Conservation (phyloP, 2,888 invertebrate genomes). For the Flexamia atlantica region DNA sequence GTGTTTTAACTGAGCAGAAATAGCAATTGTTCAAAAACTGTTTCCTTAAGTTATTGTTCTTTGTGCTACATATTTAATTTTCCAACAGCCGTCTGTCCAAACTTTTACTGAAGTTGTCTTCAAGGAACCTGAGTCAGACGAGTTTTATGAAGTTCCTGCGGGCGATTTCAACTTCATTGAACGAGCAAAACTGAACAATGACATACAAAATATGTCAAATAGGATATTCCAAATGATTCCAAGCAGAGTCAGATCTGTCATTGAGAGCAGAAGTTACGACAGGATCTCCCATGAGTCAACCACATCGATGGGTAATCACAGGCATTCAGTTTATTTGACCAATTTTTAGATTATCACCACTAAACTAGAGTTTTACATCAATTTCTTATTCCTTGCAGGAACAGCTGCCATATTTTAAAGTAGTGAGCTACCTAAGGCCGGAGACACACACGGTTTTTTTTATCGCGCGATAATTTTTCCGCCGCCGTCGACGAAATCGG, state of each 20-base stretch:
- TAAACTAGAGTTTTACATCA: too few relatives aligned
- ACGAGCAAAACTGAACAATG: neutral
- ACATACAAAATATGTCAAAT: neutral
- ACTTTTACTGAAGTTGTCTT: constrained; percentile 35
- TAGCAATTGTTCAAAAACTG: too few relatives aligned
- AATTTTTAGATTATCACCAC: too few relatives aligned
- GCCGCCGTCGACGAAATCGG: too few relatives aligned
- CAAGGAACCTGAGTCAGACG: constrained; percentile 26
- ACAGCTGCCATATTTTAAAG: too few relatives aligned
- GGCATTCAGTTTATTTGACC: too few relatives aligned
- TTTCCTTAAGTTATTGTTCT: too few relatives aligned
- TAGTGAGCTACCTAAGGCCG: too few relatives aligned
- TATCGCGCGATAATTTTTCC: too few relatives aligned
- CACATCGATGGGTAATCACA: constrained; percentile 11
- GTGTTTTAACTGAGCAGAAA: too few relatives aligned
- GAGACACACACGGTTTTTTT: too few relatives aligned
- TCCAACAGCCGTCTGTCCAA: constrained; percentile 27
- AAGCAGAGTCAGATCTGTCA: constrained; percentile 8
- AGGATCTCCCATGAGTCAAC: constrained; percentile 16
- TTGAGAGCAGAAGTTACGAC: constrained; percentile 45
- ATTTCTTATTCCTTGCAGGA: too few relatives aligned
- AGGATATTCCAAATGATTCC: constrained; percentile 40
- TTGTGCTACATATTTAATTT: neutral
- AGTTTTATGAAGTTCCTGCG: constrained; percentile 18
- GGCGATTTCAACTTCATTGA: constrained; percentile 29